Evolutionary conservation across 2,888 invertebrate genomes (phyloP).

Genomic region (Acanthococcus lagerstroemiae): DNA sequence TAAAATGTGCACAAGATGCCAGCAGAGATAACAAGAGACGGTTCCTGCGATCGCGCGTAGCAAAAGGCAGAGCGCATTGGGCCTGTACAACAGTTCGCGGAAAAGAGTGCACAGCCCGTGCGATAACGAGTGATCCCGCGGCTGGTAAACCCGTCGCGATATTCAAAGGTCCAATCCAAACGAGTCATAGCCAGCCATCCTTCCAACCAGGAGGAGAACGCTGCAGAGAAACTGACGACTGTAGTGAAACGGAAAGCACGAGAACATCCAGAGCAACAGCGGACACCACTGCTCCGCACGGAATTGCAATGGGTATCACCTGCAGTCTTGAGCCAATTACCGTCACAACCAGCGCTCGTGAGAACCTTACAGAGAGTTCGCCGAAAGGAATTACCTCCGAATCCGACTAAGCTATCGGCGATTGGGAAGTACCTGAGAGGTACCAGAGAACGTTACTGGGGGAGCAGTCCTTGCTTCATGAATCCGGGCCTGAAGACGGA

Average conservation of each 20-base stretch:
- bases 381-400: background rate
- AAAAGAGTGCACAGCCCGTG: background rate
- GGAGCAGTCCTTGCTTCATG: background rate
- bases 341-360: background rate
- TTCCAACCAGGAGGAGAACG: background rate
- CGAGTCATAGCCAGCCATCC: background rate
- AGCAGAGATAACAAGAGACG: too few species aligned
- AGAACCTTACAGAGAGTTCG: background rate
- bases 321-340: background rate
- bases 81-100: background rate
- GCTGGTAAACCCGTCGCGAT: background rate
- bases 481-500: background rate
- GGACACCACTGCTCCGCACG: background rate
- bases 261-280: background rate
- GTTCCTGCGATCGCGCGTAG: background rate
- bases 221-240: background rate
- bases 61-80: background rate
- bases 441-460: background rate
- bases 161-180: background rate
- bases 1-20: background rate
- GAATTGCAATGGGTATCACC: background rate
- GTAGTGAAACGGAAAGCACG: background rate
- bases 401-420: too few species aligned
- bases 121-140: background rate
- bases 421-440: background rate